phyloP scores from a whole-genome alignment of 2,113 vertebrate species.

The Nycticebus coucang region DNA sequence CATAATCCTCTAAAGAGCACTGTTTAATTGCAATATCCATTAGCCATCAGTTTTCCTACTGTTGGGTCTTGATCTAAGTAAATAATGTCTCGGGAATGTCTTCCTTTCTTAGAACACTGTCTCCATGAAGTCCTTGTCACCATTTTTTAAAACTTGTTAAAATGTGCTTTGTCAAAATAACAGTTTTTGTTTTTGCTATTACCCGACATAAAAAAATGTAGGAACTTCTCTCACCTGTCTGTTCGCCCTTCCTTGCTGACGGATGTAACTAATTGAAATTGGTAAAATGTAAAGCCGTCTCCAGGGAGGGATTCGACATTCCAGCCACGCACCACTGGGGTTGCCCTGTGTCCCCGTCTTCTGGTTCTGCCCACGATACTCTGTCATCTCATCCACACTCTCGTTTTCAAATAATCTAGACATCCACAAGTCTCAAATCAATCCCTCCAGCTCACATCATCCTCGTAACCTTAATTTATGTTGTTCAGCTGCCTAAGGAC shows the following conservation, averaged over 20 bases:
- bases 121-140: neutral
- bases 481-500: neutral
- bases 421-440: neutral
- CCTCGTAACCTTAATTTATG: neutral
- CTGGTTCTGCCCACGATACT: neutral
- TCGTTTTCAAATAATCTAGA: neutral
- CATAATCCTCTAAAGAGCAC: conserved; percentile 15
- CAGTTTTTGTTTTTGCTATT: neutral
- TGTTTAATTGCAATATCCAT: neutral
- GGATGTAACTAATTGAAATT: neutral
- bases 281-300: neutral
- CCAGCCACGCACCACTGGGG: neutral
- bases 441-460: neutral
- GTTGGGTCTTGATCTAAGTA: neutral
- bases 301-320: neutral
- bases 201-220: neutral
- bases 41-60: neutral
- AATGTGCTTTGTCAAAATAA: neutral
- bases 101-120: neutral
- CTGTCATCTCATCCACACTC: no score
- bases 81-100: neutral
- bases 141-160: neutral
- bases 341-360: no score
- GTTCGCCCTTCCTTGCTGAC: neutral
- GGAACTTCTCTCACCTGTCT: neutral